phyloP scores from a whole-genome alignment of 2,113 vertebrate genomes.

The Leucopsar rothschildi region DNA sequence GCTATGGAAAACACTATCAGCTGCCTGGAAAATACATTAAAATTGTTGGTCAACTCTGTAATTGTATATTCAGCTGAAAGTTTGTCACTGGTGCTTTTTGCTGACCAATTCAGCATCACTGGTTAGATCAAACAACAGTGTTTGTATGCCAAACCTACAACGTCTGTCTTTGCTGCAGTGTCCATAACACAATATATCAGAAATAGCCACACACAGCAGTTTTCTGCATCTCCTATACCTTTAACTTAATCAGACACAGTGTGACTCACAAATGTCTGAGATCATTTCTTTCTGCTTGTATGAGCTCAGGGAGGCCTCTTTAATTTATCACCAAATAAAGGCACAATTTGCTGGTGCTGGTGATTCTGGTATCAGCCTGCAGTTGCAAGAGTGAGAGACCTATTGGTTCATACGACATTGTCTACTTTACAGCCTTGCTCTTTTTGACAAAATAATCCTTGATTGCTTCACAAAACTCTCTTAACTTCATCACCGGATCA shows the following conservation, averaged over 20 bases:
- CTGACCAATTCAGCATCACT: background rate
- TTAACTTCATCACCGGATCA: background rate
- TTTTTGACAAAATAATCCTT: constrained; percentile 11
- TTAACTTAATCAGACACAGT: constrained; percentile 50
- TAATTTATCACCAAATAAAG: constrained; percentile 66
- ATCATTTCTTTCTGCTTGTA: constrained; percentile 61
- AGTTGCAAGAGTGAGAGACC: background rate
- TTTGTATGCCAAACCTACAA: background rate
- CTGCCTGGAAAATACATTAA: constrained; percentile 32
- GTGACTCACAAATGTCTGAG: constrained; percentile 58
- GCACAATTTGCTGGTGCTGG: constrained; percentile 46
- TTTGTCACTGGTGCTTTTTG: background rate
- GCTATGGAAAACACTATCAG: constrained; percentile 11
- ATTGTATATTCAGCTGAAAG: background rate
- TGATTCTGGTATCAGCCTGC: constrained; percentile 37
- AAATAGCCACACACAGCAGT: constrained; percentile 34
- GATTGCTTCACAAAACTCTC: constrained; percentile 15
- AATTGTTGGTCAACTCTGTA: background rate
- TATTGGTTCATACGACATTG: background rate
- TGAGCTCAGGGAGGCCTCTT: constrained; percentile 47
- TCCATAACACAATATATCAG: constrained; percentile 21
- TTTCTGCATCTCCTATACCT: constrained; percentile 14
- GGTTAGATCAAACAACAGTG: background rate
- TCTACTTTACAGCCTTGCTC: background rate
- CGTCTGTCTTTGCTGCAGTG: background rate